Evolutionary conservation across 2,888 invertebrate genomes (phyloP), one percentile per base, ranked within the genome.

Genomic region (Isotomurus palustris): DNA sequence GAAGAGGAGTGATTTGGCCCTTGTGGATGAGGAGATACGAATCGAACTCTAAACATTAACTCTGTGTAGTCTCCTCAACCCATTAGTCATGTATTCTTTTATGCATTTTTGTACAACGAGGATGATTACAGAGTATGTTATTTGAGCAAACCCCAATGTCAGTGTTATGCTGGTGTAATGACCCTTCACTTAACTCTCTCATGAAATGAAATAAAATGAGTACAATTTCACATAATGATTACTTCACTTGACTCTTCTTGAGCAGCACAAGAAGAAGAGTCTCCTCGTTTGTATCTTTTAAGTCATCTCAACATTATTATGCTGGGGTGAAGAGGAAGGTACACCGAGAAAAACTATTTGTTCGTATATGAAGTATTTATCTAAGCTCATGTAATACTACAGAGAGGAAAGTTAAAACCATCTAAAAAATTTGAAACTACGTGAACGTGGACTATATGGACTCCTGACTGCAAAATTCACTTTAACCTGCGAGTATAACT

Each of bases 191-290:
- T 54, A 47, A 3, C 41, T 32, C 36, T 50, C 53, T 53, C 58
- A 55, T 51, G 55, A 52, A 57, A 53, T 56, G 50, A 61, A 58
- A 58, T 62, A 55, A 62, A 58, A 58, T 62, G 58, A 48, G 58
- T 40, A 62, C 53, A 53, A 58, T 58, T 62, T 62, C 62, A 58
- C 62, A 62, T 61, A 50, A 57, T 57, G 56, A 60, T 55, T 59
- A 55, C 44, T 59, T 47, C 50, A 21, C 54, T 38, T 28, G 47
- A 47, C 40, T 19, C 28, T 45, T 38, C 50, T 50, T 50, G 50
- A 50, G 38, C 38, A 50, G 50, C 38, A n/a, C n/a, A n/a, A n/a
- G n/a, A n/a, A n/a, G n/a, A n/a, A n/a, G n/a, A n/a, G n/a, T n/a
- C n/a, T n/a, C n/a, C 24, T 50, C 24, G 19, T 35, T 49, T 24